Conservation (phyloP, 2,888 invertebrate genomes). For the Sinhomidia bicolor region DNA sequence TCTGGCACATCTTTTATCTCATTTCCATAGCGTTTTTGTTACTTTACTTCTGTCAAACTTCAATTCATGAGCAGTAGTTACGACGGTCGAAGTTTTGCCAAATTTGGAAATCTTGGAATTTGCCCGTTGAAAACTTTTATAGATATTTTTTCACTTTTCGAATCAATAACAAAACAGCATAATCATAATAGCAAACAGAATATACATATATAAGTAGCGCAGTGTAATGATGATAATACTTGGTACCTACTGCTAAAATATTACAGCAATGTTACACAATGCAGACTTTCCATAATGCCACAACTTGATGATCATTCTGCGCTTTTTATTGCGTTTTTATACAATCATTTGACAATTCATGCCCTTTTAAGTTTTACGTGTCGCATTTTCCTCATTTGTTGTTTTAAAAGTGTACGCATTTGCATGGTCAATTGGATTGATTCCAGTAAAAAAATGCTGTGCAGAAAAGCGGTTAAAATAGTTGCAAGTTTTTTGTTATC, state of each 20-base stretch:
- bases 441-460: too few relatives aligned
- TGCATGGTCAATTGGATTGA: neutral
- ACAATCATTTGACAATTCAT: slow-evolving; percentile 58
- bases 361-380: slow-evolving; percentile 42
- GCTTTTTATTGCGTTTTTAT: slow-evolving; percentile 59
- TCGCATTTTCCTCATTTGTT: neutral
- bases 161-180: neutral
- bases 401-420: neutral
- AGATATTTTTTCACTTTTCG: neutral
- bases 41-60: slow-evolving; percentile 61
- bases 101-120: slow-evolving; percentile 67
- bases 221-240: too few relatives aligned
- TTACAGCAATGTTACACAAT: neutral
- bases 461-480: neutral
- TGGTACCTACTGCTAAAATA: neutral
- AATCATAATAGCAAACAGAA: neutral
- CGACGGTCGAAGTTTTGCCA: slow-evolving; percentile 62
- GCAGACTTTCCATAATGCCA: slow-evolving; percentile 12
- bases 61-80: slow-evolving; percentile 57
- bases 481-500: neutral
- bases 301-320: slow-evolving; percentile 49
- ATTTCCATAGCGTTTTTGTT: slow-evolving; percentile 33
- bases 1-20: slow-evolving; percentile 9
- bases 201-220: neutral
- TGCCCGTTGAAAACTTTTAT: slow-evolving; percentile 30